These are phyloP conservation scores for Thaumatotibia leucotreta DNA, from an alignment of 1,140 invertebrate genomes.

Conservation along the genomic window DNA sequence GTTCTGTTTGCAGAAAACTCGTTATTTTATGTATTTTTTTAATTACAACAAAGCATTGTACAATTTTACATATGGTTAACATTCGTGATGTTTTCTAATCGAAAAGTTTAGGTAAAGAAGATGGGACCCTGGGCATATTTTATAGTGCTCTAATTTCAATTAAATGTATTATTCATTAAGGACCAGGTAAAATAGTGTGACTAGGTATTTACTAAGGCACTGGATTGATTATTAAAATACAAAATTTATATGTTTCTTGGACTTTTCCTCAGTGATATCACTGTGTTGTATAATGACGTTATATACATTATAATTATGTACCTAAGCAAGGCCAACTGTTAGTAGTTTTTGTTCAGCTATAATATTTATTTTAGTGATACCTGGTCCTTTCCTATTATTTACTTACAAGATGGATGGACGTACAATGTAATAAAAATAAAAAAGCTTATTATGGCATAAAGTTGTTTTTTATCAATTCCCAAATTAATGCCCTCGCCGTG, in stretches of 20 bases:
- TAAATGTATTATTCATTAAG: no score
- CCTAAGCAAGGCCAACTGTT: neutral
- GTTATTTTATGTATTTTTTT: no score
- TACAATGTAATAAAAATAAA: slow-evolving; percentile 48
- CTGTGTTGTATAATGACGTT: neutral
- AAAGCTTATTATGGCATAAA: slow-evolving; percentile 37
- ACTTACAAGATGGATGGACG: slow-evolving; percentile 31
- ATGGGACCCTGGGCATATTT: no score
- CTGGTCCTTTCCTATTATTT: neutral
- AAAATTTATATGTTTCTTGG: neutral
- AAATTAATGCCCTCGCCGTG: neutral
- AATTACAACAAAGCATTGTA: no score
- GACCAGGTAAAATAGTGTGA: no score
- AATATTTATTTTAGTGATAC: neutral
- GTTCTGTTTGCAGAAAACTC: no score
- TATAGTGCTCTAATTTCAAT: no score
- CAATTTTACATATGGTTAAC: no score
- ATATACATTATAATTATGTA: neutral
- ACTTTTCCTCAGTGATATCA: neutral
- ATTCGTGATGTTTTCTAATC: no score
- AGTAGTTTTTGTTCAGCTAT: neutral
- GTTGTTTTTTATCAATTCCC: slow-evolving; percentile 24
- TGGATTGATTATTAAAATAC: no score
- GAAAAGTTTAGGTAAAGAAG: no score
- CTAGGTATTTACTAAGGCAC: no score